Evolutionary conservation across 2,797 vertebrate genomes (phyloP).

Genomic region (Tolypeutes matacus): DNA sequence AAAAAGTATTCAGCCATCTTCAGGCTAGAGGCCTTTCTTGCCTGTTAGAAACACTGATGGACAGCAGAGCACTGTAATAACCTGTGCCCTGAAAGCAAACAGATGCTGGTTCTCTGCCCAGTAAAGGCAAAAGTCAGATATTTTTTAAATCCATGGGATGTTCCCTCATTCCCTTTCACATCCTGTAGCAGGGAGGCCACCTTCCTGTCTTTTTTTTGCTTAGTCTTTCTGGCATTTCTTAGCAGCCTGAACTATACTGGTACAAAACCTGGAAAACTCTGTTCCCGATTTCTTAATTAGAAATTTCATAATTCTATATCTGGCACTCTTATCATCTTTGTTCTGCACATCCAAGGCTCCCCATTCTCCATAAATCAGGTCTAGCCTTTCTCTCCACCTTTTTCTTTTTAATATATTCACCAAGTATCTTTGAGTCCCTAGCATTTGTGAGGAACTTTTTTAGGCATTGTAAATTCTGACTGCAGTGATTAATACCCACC

Average conservation of each 20-base stretch:
- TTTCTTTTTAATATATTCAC: not conserved
- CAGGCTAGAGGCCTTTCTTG: not conserved
- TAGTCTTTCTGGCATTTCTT: constrained; percentile 3
- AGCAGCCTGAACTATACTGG: not conserved
- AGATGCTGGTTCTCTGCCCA: not conserved
- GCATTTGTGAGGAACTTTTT: not conserved
- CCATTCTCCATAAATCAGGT: not conserved
- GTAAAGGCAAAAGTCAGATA: not conserved
- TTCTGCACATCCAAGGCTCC: not conserved
- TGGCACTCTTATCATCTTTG: not conserved
- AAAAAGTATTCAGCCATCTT: not conserved
- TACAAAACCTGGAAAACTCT: not conserved
- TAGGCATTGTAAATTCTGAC: not conserved
- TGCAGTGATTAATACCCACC: not conserved
- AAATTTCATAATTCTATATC: not conserved
- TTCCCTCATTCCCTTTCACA: not conserved
- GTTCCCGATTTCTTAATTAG: not conserved
- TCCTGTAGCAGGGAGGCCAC: not conserved
- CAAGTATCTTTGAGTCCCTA: not conserved
- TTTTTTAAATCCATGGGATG: not conserved
- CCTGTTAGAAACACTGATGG: not conserved
- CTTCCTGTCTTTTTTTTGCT: not conserved
- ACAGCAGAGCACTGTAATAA: not conserved
- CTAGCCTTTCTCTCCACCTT: not conserved
- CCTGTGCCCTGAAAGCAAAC: not conserved